These are phyloP conservation scores for Acanthosepion esculentum DNA, from an alignment of 2,888 invertebrate species.

Conservation along the genomic window DNA sequence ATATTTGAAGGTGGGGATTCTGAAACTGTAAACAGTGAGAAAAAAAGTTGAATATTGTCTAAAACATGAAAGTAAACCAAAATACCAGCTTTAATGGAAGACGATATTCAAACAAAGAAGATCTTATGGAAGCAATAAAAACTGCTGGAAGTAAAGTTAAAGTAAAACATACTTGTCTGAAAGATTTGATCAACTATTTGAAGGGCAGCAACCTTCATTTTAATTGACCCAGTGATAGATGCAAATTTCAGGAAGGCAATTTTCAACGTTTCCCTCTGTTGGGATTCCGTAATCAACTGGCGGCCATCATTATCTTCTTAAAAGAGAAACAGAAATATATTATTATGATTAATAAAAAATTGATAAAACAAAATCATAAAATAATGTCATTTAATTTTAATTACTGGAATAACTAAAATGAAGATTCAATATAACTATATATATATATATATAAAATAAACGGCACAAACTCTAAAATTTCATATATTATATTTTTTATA, in stretches of 20 bases:
- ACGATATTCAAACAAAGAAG: no score
- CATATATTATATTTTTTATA: no score
- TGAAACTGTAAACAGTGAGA: no score
- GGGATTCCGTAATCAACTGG: background rate
- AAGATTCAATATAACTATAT: background rate
- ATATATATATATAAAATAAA: no score
- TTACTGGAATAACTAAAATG: background rate
- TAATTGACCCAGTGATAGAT: background rate
- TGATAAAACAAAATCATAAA: background rate
- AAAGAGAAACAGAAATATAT: background rate
- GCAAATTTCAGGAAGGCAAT: background rate
- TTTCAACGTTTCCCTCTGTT: background rate
- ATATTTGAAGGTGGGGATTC: no score
- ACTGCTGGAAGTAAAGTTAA: no score
- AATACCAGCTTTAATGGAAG: no score
- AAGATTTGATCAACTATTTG: background rate
- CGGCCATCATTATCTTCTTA: background rate
- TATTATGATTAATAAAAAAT: background rate
- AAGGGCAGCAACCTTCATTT: background rate
- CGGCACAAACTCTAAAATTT: no score
- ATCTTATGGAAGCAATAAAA: no score
- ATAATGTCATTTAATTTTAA: background rate
- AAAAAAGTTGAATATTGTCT: no score
- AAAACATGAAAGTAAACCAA: no score
- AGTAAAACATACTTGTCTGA: background rate